A percentile compares a stretch with the other conserved stretches of the same genome.
Conservation (phyloP, 1,140 invertebrate genomes). For the Drosophila lowei region DNA sequence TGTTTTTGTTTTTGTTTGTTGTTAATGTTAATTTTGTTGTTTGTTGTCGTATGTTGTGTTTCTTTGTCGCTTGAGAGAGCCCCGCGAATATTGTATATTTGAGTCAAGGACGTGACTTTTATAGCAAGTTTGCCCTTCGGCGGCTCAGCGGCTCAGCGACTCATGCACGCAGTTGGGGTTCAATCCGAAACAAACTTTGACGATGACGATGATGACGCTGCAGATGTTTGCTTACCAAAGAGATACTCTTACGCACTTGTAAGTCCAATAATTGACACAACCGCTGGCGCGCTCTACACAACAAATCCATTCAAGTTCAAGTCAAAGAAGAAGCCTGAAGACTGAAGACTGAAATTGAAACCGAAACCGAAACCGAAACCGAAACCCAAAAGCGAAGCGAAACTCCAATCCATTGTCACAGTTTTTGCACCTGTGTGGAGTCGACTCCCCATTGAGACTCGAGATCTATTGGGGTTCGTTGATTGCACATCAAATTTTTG, state of each 20-base stretch:
- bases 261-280: conserved; percentile 27
- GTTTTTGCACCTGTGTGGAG: conserved; percentile 28
- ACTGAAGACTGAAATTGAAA: not conserved
- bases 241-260: too few species aligned
- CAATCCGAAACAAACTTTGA: conserved; percentile 7
- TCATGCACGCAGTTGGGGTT: conserved; percentile 42
- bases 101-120: conserved; percentile 76
- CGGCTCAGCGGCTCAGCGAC: not conserved
- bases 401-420: conserved; percentile 17
- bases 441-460: conserved; percentile 12
- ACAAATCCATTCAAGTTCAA: conserved; percentile 44
- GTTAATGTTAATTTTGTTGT: conserved; percentile 5
- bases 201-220: conserved; percentile 45
- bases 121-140: conserved; percentile 71
- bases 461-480: not conserved
- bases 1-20: conserved; percentile 2
- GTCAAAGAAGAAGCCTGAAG: conserved; percentile 1
- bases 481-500: conserved; percentile 21
- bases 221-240: conserved; percentile 15
- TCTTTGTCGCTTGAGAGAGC: conserved; percentile 30
- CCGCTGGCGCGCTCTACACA: not conserved
- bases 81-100: conserved; percentile 48
- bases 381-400: conserved; percentile 27
- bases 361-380: conserved; percentile 35
- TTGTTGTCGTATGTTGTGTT: conserved; percentile 15